Evolutionary conservation across 2,888 invertebrate genomes (phyloP).

Genomic region (Drosophila villosipedis): DNA sequence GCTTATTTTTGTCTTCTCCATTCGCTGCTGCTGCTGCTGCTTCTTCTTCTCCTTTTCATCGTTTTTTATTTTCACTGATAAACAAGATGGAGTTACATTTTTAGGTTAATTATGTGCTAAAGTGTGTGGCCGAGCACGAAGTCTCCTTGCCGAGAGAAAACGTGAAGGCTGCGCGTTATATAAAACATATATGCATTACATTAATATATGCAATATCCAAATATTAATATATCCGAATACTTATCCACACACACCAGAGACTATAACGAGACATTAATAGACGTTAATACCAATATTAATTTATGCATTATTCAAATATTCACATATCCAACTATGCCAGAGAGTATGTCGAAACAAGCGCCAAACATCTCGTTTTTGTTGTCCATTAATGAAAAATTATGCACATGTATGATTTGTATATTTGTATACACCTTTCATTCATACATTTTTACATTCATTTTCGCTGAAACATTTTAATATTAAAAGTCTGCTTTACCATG

Average conservation of each 20-base stretch:
- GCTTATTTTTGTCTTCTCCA: constrained; percentile 52
- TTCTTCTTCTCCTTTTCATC: constrained; percentile 35
- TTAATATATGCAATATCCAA: constrained; percentile 24
- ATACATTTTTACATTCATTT: not conserved
- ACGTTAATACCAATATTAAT: not conserved
- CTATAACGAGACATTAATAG: not conserved
- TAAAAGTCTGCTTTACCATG: not conserved
- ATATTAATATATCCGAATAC: constrained; percentile 18
- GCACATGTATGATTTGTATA: not conserved
- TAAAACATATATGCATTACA: constrained; percentile 25
- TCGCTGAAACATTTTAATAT: not conserved
- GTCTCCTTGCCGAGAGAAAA: constrained; percentile 47
- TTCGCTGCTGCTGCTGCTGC: constrained; percentile 19
- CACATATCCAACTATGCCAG: not conserved
- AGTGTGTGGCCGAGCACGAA: constrained; percentile 61
- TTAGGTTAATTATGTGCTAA: constrained; percentile 85
- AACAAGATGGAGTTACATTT: constrained; percentile 83
- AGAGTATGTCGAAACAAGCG: not conserved
- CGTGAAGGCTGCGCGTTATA: constrained; percentile 34
- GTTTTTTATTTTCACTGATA: constrained; percentile 76
- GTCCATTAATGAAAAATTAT: not conserved
- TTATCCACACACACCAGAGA: too few relatives aligned
- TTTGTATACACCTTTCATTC: not conserved
- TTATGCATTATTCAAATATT: not conserved
- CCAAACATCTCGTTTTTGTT: not conserved